These are phyloP conservation scores for Melopsittacus undulatus DNA, from an alignment of 2,797 vertebrate genomes.

Conservation along the genomic window DNA sequence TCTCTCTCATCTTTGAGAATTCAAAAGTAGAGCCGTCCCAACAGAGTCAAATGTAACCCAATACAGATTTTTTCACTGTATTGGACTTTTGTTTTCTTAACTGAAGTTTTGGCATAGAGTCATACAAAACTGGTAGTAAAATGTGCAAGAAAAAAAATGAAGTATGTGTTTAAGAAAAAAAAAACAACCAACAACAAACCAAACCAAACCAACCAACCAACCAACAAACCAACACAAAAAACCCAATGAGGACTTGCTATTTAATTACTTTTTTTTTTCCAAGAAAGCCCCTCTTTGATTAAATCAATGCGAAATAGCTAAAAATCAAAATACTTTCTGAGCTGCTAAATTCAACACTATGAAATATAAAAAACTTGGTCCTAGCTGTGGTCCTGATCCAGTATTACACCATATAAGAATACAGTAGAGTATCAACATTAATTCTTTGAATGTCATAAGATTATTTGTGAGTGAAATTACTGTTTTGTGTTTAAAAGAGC, in stretches of 20 bases:
- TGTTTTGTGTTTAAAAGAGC: not conserved
- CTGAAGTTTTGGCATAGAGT: not conserved
- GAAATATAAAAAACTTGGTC: not conserved
- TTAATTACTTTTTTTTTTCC: not conserved
- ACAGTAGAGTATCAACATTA: not conserved
- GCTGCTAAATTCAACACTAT: not conserved
- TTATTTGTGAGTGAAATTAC: not conserved
- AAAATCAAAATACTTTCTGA: not conserved
- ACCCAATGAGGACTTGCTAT: not conserved
- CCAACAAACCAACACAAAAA: too few species aligned
- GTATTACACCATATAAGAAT: not conserved
- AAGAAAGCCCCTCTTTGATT: not conserved
- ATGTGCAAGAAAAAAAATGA: not conserved
- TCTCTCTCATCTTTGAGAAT: not conserved
- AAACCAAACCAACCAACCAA: not conserved
- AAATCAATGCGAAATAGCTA: not conserved
- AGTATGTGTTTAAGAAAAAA: not conserved
- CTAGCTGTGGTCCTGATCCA: not conserved
- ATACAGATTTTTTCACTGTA: not conserved
- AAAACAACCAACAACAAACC: not conserved
- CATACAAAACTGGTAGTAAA: not conserved
- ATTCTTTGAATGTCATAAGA: not conserved
- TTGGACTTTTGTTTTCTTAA: not conserved
- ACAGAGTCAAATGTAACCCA: not conserved
- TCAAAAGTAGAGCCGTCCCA: not conserved